phyloP scores from a whole-genome alignment of 2,113 vertebrate species.

The Clarias macrocephalus region DNA sequence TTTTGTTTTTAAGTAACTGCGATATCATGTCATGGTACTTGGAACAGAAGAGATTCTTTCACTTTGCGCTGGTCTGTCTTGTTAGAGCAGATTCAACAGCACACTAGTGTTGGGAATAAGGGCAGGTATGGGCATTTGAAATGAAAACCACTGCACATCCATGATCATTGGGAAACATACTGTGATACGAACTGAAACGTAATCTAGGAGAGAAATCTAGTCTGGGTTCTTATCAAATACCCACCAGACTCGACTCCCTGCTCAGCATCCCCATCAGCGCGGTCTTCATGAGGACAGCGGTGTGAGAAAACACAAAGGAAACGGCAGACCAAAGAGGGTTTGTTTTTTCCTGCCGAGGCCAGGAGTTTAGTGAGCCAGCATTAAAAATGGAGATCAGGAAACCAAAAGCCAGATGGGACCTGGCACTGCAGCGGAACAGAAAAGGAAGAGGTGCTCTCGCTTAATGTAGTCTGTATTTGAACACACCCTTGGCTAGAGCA shows the following conservation, averaged over 20 bases:
- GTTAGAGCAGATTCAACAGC: constrained; percentile 9
- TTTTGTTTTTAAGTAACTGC: background rate
- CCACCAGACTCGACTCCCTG: constrained; percentile 1
- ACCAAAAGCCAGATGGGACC: constrained; percentile 46
- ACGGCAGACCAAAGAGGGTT: background rate
- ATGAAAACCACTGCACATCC: background rate
- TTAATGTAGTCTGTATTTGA: constrained; percentile 15
- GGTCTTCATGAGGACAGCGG: background rate
- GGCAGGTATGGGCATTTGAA: background rate
- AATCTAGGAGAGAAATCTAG: background rate
- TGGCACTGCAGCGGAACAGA: constrained; percentile 26
- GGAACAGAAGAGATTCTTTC: constrained; percentile 22
- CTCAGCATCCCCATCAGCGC: background rate
- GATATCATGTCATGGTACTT: constrained; percentile 1
- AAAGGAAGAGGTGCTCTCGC: constrained; percentile 28
- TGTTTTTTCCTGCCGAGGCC: background rate
- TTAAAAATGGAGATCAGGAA: constrained; percentile 49
- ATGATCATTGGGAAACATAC: background rate
- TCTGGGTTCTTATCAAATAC: background rate
- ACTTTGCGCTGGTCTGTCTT: constrained; percentile 26
- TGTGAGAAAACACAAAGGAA: constrained; percentile 16
- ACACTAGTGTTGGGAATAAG: background rate
- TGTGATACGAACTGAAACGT: background rate
- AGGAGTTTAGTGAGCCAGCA: constrained; percentile 32
- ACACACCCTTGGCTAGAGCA: constrained; percentile 11